Percentiles rank a stretch among this genome's conserved stretches.
phyloP scores from a whole-genome alignment of 2,888 invertebrate species.

The Temnothorax ravouxi region DNA sequence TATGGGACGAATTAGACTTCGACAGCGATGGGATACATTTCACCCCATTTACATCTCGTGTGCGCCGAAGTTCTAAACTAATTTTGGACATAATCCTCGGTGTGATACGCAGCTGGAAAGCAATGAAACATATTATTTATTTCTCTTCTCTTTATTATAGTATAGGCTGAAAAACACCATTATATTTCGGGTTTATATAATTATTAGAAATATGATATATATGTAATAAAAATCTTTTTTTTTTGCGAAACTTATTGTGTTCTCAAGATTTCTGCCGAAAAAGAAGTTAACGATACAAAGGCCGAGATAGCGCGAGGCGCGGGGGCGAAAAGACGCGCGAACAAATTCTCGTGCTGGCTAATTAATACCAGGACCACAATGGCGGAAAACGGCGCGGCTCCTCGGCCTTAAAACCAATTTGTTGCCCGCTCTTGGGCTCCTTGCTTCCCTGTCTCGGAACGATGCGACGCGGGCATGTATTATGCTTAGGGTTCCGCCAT shows the following conservation, averaged over 20 bases:
- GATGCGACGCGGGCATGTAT: slow-evolving; percentile 33
- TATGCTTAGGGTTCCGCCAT: slow-evolving; percentile 55
- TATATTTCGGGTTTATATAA: not conserved
- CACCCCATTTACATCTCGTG: slow-evolving; percentile 24
- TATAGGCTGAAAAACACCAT: not conserved
- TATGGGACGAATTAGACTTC: slow-evolving; percentile 23
- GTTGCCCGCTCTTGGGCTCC: slow-evolving; percentile 27
- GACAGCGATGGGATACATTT: not conserved
- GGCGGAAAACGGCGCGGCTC: slow-evolving; percentile 30
- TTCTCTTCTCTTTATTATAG: not conserved
- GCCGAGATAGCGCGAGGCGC: not conserved
- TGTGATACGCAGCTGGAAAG: not conserved
- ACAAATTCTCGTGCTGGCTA: slow-evolving; percentile 43
- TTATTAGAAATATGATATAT: not conserved
- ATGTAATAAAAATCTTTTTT: not conserved
- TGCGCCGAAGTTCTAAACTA: not conserved
- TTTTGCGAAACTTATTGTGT: not conserved
- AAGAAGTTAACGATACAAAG: slow-evolving; percentile 14
- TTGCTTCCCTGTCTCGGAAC: slow-evolving; percentile 31
- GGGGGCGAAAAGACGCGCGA: slow-evolving; percentile 40
- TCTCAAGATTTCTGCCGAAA: not conserved
- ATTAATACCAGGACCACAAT: slow-evolving; percentile 51
- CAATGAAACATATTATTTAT: slow-evolving; percentile 15
- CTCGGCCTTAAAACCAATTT: slow-evolving; percentile 52
- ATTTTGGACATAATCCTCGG: slow-evolving; percentile 23